Conservation (phyloP, 2,113 vertebrate genomes). For the Cryptomyrus ogoouensis region DNA sequence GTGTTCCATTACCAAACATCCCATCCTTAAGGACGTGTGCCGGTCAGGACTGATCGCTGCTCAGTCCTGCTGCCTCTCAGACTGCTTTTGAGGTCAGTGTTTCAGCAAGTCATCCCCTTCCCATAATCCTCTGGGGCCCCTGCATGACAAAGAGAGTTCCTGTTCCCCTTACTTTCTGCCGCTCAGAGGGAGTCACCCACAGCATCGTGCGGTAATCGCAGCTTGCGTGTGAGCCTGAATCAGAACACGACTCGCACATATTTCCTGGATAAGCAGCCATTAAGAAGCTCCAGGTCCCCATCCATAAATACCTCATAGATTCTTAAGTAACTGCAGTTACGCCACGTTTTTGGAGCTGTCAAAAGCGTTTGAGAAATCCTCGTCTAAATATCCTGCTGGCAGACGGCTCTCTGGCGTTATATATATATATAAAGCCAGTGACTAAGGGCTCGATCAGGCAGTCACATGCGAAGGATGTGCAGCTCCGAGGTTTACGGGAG, state of each 20-base stretch:
- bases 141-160: neutral
- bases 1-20: neutral
- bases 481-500: neutral
- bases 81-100: neutral
- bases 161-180: neutral
- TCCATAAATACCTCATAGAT: neutral
- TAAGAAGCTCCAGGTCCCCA: neutral
- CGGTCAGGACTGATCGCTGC: neutral
- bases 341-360: neutral
- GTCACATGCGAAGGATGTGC: neutral
- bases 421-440: neutral
- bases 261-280: neutral
- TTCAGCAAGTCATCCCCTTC: neutral
- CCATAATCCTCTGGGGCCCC: neutral
- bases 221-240: neutral
- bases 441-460: neutral
- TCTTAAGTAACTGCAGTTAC: neutral
- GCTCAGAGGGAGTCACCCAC: neutral
- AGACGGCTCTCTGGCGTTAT: neutral
- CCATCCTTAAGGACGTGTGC: neutral
- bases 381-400: neutral
- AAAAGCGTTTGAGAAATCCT: neutral
- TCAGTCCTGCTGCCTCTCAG: neutral
- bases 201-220: neutral
- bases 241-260: neutral